A percentile compares a stretch with the other conserved stretches of the same genome.
Evolutionary conservation across 2,113 vertebrate genomes (phyloP).

Genomic region (Stegastes partitus): DNA sequence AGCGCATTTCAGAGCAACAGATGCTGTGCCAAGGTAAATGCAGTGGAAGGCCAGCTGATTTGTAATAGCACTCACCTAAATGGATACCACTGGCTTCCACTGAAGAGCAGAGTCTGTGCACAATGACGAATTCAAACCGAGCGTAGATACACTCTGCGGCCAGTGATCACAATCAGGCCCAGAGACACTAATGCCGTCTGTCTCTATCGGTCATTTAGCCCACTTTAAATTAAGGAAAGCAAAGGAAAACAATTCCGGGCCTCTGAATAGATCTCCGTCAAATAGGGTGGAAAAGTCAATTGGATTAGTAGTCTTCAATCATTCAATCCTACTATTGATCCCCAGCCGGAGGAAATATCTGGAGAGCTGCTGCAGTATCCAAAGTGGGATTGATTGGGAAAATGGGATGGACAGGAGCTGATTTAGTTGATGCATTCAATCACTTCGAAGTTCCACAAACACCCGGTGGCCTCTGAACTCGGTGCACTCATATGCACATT

Average conservation of each 20-base stretch:
- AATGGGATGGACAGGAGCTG: slow-evolving; percentile 45
- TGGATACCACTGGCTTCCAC: slow-evolving; percentile 25
- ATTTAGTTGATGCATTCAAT: slow-evolving; percentile 57
- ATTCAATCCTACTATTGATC: slow-evolving; percentile 78
- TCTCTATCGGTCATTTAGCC: slow-evolving; percentile 62
- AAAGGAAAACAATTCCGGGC: slow-evolving; percentile 55
- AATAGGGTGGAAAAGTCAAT: slow-evolving; percentile 61
- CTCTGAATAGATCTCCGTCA: slow-evolving; percentile 50
- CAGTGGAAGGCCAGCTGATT: slow-evolving; percentile 56
- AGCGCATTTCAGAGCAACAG: slow-evolving; percentile 59
- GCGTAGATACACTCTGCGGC: slow-evolving; percentile 34
- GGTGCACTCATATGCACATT: slow-evolving; percentile 3
- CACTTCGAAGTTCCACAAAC: slow-evolving; percentile 40
- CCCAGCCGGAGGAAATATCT: slow-evolving; percentile 60
- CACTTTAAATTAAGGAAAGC: slow-evolving; percentile 62
- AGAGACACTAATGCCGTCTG: slow-evolving; percentile 50
- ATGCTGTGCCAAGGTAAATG: slow-evolving; percentile 74
- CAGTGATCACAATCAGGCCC: slow-evolving; percentile 66
- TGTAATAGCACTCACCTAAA: slow-evolving; percentile 60
- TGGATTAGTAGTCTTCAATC: slow-evolving; percentile 76
- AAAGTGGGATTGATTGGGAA: slow-evolving; percentile 70
- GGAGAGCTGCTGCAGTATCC: slow-evolving; percentile 58
- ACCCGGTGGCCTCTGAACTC: slow-evolving; percentile 13
- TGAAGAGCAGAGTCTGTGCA: slow-evolving; percentile 39
- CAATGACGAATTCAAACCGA: slow-evolving; percentile 61